A percentile compares a stretch with the other conserved stretches of the same genome.
phyloP scores from a whole-genome alignment of 2,113 vertebrate species.

The mouse (Mus musculus) region GRCm39 chr5:27081501-27082000 shows the following conservation, averaged over 20 bases:
- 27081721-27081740: background rate
- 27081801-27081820: no score
- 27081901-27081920: background rate
- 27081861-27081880: accelerated
- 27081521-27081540: background rate
- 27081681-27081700: no score
- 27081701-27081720: no score
- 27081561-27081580: background rate
- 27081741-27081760: no score
- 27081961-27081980: background rate
- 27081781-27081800: no score
- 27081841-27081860: background rate
- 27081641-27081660: background rate
- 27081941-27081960: no score
- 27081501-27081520: background rate
- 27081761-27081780: no score
- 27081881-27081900: accelerated
- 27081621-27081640: background rate
- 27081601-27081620: background rate
- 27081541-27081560: background rate
- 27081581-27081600: background rate
- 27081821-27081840: background rate
- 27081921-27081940: no score
- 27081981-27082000: background rate
- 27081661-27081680: background rate